Base-by-base conservation (phyloP, 2,888 invertebrate species). In the Cryptocephalus moraei region DNA sequence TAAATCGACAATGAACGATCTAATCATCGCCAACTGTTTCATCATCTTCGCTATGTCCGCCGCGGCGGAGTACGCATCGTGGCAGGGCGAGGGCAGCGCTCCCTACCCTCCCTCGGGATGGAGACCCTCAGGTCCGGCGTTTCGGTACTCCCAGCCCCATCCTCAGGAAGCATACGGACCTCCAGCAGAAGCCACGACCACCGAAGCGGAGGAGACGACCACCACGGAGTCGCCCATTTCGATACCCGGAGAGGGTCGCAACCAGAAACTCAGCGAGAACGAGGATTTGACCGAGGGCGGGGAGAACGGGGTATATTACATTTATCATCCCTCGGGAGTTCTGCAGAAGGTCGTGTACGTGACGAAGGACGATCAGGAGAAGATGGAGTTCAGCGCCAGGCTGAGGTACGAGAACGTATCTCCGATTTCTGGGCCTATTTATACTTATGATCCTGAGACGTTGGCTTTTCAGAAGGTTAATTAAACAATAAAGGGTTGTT, bases 311-410 rank as follows among this genome's bases (percentile, higher is more conserved):
- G 75, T 78, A 31, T 82, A 82, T 64, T 82, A 80, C 63, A 73
- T 82, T 8, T 75, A 82, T 38, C 71, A 82, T 50, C 82, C 82
- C 3, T 75, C 73, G 50, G 77, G 81, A 3, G 74, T 79, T 54
- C 71, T 82, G 1, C 82, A 83, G 57, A 73, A 76, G 49, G 78
- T 82, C n/a, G 75, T 74, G 56, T 82, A 79, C 66, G 71, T 75
- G 49, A 80, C 80, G 60, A 64, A 68, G 9, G 69, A 73, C 52
- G 70, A 75, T 57, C 54, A 65, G 43, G 68, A 68, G 33, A 79
- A 79, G 46, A 81, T 80, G 80, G 80, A 78, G 32, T 80, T 79
- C 61, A 78, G 78, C 12, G 80, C 82, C 10, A 75, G 76, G 55
- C 72, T 82, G 50, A 78, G 76, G 42, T 81, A 81, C 60, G 76